Base-by-base conservation (phyloP, 1,140 invertebrate species). In the Stenopsyche tienmushanensis region DNA sequence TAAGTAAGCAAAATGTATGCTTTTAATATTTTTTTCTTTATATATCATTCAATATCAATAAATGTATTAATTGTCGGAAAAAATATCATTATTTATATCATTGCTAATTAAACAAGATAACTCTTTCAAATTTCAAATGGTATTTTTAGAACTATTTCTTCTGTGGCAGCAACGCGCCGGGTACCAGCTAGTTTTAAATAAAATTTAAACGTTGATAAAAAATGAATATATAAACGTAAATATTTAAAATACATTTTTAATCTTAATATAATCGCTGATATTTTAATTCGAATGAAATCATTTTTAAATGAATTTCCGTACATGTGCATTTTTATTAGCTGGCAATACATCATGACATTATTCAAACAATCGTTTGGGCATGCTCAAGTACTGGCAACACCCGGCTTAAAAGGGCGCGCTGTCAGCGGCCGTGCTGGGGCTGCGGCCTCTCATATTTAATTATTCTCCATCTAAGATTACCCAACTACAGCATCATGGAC, bases 351-450 rank as follows among this genome's bases (percentile, higher is more conserved):
- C 13, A 34, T 34, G 29, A 13, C n/a, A n/a, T n/a, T n/a, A n/a
- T n/a, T n/a, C n/a, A n/a, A n/a, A n/a, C n/a, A n/a, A n/a, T n/a
- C n/a, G n/a, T n/a, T n/a, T 15, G 17, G 17, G 18, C 44, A 47
- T 47, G 17, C 17, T 47, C 17, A 5, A 15, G 3, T 5, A 15
- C 5, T 47, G 44, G 44, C 44, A 47, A 47, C 44, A 47, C 44
- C 17, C 3, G 7, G 18, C 17, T 47, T 47, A 47, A 47, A 47
- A 47, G 44, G 44, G 44, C 44, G 44, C 44, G 44, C 44, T 47
- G 44, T 47, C 44, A 5, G 44, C 8, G 44, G 18, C 44, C 10
- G 5, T 34, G 44, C 5, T 18, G 44, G 3, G 44, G 7, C 44
- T 20, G 10, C 44, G 18, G 8, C 44, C 44, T 47, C 5, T 15